Percentiles rank a stretch among this genome's conserved stretches.
Conservation (phyloP, 92 coral and sea anemone species). For the Muricea muricata region DNA sequence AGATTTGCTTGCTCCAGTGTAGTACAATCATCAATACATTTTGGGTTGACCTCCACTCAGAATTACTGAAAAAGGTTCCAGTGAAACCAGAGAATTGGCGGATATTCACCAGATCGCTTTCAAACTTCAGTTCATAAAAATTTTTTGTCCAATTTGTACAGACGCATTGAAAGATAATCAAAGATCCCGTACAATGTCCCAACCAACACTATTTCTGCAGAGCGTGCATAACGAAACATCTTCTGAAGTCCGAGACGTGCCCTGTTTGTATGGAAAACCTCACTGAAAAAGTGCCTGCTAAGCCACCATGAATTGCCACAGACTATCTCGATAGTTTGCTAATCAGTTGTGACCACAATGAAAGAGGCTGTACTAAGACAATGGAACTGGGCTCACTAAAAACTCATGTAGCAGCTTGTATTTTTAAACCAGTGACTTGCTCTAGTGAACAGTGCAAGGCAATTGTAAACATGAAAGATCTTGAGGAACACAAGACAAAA, state of each 20-base stretch:
- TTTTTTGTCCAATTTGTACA: conserved; percentile 8
- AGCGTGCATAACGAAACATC: neutral
- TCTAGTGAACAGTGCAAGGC: neutral
- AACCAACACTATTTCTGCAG: conserved; percentile 18
- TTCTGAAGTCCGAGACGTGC: neutral
- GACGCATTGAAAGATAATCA: conserved; percentile 18
- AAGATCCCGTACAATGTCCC: conserved; percentile 7
- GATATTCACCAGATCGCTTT: neutral
- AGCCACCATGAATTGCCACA: conserved; percentile 9
- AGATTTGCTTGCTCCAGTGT: no score
- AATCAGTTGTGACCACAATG: neutral
- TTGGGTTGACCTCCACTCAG: no score
- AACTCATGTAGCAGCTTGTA: neutral
- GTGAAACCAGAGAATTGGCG: no score
- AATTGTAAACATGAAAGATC: conserved; percentile 6
- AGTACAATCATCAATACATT: no score
- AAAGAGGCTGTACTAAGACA: conserved; percentile 6
- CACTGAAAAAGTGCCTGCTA: neutral
- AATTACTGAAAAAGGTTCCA: no score
- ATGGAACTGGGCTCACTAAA: neutral
- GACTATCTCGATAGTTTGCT: neutral
- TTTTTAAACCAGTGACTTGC: conserved; percentile 6
- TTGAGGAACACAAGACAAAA: neutral
- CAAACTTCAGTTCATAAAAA: neutral
- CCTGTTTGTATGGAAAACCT: conserved; percentile 5